Conservation (phyloP, 2,888 invertebrate genomes). For the Poecilus cupreus region DNA sequence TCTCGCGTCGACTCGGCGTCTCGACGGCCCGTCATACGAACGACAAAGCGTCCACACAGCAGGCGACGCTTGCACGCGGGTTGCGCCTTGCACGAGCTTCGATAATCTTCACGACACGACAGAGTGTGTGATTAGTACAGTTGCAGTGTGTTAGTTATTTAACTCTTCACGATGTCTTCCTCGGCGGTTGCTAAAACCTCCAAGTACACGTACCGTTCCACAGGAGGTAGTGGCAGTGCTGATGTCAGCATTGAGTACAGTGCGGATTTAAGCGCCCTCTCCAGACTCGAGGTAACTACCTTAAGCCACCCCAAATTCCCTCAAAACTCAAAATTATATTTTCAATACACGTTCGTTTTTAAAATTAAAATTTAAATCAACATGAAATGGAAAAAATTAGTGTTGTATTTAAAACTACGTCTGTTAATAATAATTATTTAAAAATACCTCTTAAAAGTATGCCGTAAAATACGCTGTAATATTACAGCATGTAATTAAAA, state of each 20-base stretch:
- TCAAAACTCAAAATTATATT: no score
- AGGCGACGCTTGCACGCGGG: slow-evolving; percentile 76
- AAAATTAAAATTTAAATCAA: no score
- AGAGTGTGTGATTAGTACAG: slow-evolving; percentile 24
- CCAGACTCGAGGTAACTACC: slow-evolving; percentile 91
- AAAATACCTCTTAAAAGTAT: no score
- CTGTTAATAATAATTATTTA: no score
- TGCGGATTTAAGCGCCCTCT: slow-evolving; percentile 94
- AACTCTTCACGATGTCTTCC: slow-evolving; percentile 65
- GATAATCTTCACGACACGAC: not conserved
- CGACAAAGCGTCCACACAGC: slow-evolving; percentile 77
- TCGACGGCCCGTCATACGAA: slow-evolving; percentile 76
- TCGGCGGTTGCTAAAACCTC: slow-evolving; percentile 81
- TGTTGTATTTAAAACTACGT: no score
- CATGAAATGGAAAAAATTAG: no score
- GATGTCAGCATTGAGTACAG: slow-evolving; percentile 97
- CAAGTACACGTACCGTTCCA: slow-evolving; percentile 94
- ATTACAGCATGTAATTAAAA: no score
- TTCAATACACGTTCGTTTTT: no score
- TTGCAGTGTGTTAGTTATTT: slow-evolving; percentile 53
- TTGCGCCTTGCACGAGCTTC: slow-evolving; percentile 64
- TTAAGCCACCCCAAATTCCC: not conserved
- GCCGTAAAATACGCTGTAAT: no score
- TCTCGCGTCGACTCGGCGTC: slow-evolving; percentile 69
- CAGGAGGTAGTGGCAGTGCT: slow-evolving; percentile 85